These are phyloP conservation scores for Flabesymbios commensalis DNA, from an alignment of 2,888 invertebrate species.

Conservation along the genomic window DNA sequence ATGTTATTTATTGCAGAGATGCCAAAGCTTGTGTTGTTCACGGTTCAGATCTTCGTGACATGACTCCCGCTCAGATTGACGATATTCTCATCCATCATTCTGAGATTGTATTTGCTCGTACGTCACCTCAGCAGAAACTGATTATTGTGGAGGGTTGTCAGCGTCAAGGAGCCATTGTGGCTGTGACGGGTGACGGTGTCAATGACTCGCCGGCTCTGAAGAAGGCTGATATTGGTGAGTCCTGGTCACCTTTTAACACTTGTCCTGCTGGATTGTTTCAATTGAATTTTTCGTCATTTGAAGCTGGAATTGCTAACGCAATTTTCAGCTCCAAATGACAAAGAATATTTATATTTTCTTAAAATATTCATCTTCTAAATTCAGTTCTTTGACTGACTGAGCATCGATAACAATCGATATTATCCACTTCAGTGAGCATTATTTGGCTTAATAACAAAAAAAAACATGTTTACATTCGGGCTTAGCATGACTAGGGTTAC, in stretches of 20 bases:
- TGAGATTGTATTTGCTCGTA: conserved; percentile 95
- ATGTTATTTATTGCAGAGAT: conserved; percentile 58
- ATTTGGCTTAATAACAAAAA: no score
- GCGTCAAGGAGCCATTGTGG: conserved; percentile 75
- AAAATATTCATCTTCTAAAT: no score
- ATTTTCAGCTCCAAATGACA: no score
- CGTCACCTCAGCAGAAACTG: conserved; percentile 89
- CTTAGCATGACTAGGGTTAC: no score
- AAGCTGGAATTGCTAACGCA: no score
- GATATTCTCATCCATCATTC: conserved; percentile 90
- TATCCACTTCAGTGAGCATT: no score
- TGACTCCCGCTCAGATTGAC: conserved; percentile 82
- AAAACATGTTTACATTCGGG: no score
- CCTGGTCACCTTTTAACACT: background rate
- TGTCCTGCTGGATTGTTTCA: no score
- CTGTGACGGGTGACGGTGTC: conserved; percentile 86
- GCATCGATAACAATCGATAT: no score
- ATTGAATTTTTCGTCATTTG: no score
- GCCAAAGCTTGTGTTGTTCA: conserved; percentile 61
- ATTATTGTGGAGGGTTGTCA: conserved; percentile 80
- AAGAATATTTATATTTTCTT: no score
- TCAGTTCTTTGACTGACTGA: no score
- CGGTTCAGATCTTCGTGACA: conserved; percentile 74
- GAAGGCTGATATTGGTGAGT: conserved; percentile 70
- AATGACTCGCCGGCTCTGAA: conserved; percentile 85